Evolutionary conservation across 2,888 invertebrate species (phyloP).

Genomic region (Pachycephus smyrnensis): DNA sequence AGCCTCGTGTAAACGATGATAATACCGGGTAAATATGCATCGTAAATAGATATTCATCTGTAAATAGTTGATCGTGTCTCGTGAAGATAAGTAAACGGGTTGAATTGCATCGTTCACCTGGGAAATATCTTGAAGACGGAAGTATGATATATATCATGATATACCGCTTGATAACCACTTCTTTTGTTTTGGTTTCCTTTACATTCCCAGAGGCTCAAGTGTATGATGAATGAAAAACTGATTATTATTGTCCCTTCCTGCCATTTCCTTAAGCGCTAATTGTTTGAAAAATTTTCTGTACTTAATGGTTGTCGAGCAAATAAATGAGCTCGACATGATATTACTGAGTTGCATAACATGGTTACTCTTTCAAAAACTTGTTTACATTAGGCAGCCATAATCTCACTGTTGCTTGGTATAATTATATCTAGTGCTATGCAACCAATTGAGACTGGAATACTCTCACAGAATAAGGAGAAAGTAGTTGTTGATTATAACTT

Average conservation of each 20-base stretch:
- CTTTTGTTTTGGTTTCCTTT: background rate
- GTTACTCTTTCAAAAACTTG: background rate
- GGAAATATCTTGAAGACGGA: background rate
- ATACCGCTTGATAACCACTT: background rate
- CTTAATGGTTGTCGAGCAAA: background rate
- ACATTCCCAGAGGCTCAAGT: background rate
- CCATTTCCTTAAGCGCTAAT: background rate
- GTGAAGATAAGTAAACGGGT: background rate
- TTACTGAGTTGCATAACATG: background rate
- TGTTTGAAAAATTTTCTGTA: background rate
- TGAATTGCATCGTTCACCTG: background rate
- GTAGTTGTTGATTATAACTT: background rate
- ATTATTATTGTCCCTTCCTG: background rate
- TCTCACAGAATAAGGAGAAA: background rate
- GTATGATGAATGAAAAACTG: background rate
- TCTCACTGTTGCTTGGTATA: background rate
- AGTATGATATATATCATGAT: background rate
- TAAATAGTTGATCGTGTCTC: background rate
- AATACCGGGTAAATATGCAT: conserved; percentile 1
- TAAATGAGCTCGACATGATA: background rate
- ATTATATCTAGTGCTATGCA: background rate
- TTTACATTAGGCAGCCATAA: background rate
- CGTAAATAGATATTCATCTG: conserved; percentile 2
- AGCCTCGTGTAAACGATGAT: background rate
- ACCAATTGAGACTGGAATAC: background rate